A percentile compares a stretch with the other conserved stretches of the same genome.
These are phyloP conservation scores for Drosophila mimica DNA, from an alignment of 2,888 invertebrate genomes.

Conservation along the genomic window DNA sequence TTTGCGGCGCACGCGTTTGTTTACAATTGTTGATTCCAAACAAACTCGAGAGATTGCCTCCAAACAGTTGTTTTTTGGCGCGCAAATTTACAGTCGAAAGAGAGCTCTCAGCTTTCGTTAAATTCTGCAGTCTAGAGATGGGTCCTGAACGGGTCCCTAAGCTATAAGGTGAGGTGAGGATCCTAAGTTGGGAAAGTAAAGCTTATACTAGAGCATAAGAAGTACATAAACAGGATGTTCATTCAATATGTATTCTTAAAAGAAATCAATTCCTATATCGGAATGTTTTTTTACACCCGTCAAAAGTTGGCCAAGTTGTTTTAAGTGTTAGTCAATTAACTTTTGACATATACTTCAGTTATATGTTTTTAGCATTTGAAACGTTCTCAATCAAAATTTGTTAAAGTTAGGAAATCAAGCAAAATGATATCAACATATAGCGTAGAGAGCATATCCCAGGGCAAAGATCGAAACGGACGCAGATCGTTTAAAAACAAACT, in stretches of 20 bases:
- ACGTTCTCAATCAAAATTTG: conserved; percentile 18
- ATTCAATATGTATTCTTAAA: not conserved
- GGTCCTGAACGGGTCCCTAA: not conserved
- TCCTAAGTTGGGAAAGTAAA: not conserved
- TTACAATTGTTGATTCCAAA: conserved; percentile 80
- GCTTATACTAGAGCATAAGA: not conserved
- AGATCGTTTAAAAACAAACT: not conserved
- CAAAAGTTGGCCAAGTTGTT: not conserved
- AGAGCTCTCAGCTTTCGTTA: conserved; percentile 38
- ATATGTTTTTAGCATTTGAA: not conserved
- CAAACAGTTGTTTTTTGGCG: conserved; percentile 63
- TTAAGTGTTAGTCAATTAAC: not conserved
- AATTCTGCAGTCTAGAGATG: conserved; percentile 35
- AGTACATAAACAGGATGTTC: fast-evolving
- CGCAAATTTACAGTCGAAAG: conserved; percentile 46
- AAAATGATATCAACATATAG: not conserved
- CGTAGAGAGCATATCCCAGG: not conserved
- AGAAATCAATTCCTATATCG: not conserved
- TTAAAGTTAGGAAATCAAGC: not conserved
- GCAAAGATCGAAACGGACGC: not conserved
- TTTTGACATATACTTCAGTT: not conserved
- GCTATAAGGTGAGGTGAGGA: not conserved
- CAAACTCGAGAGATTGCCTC: not conserved
- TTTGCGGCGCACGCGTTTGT: conserved; percentile 75
- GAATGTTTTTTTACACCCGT: not conserved